Base-by-base conservation (phyloP, 2,797 vertebrate genomes). In the Phaenicophaeus curvirostris region DNA sequence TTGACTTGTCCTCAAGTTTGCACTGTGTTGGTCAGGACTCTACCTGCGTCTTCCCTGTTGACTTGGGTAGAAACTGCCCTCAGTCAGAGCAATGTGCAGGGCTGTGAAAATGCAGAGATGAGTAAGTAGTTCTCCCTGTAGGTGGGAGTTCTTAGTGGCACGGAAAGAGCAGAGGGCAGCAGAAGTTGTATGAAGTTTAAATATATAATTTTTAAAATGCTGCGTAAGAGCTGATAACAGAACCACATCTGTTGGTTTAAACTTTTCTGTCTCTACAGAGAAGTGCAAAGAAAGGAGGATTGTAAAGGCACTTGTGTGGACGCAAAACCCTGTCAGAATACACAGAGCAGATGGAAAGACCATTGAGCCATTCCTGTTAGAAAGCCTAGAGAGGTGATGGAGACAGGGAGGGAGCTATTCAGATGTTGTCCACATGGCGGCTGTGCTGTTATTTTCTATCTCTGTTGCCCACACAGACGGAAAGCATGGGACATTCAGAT, bases 81-180 rank as follows among this genome's bases (percentile, higher is more conserved):
- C 42, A 67, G 18, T 62, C 44, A 73, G 35, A 66, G 8, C 61
- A n/a, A 0, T 41, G n/a, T 6, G 35, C 0, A 0, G 14, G 31
- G 50, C 44, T 92, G 68, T 62, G 37, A 65, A 75, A 90, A 65
- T 31, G 33, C 16, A 50, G 41, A 13, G 31, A 21, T 75, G 42
- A 73, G 33, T 0, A 1, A 73, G 74, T 37, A 69, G 20, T 44
- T 42, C 21, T 66, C 48, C 31, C 21, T 37, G 14, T 27, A 71
- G 50, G 13, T 4, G 3, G 46, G 25, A 76, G 7, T 61, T 93
- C 93, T 51, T 71, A 59, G 42, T 28, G 33, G 54, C 13, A 27
- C 87, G 44, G 28, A 48, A 80, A 83, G 53, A 85, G 30, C 23
- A 55, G 59, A 85, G 25, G 30, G 30, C 13, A 69, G 37, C 7